Conservation (phyloP, 2,888 invertebrate species). For the Cheilosia scutellata region DNA sequence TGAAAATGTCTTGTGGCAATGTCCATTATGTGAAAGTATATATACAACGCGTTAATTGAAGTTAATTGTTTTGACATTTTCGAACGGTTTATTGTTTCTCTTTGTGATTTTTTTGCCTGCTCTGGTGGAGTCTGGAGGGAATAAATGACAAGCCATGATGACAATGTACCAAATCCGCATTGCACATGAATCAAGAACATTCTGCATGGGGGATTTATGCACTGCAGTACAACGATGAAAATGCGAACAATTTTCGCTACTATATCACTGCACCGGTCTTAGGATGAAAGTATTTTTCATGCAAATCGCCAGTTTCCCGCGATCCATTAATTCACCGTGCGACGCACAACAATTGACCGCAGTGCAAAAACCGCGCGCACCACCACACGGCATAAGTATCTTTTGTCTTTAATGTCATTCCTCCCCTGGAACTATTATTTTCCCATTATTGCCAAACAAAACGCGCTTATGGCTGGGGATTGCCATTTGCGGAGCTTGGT, state of each 20-base stretch:
- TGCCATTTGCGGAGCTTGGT: constrained; percentile 34
- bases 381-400: constrained; percentile 32
- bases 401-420: constrained; percentile 68
- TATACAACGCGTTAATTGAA: constrained; percentile 32
- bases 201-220: constrained; percentile 27
- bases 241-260: constrained; percentile 7
- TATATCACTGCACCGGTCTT: constrained; percentile 26
- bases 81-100: background rate
- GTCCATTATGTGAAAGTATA: constrained; percentile 4
- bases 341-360: constrained; percentile 69
- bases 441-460: constrained; percentile 73
- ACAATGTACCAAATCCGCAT: constrained; percentile 4
- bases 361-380: constrained; percentile 38
- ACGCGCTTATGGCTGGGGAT: constrained; percentile 39
- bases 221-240: constrained; percentile 15
- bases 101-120: background rate
- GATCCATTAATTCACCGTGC: constrained; percentile 68
- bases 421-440: constrained; percentile 67
- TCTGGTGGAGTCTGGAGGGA: background rate
- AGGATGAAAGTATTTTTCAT: constrained; percentile 44
- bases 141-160: too few relatives aligned
- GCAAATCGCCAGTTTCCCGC: constrained; percentile 54
- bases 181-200: constrained; percentile 30
- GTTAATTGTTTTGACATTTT: constrained; percentile 46
- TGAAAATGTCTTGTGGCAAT: background rate